phyloP scores from a whole-genome alignment of 2,888 invertebrate species.

The Drosophila tripunctata region DNA sequence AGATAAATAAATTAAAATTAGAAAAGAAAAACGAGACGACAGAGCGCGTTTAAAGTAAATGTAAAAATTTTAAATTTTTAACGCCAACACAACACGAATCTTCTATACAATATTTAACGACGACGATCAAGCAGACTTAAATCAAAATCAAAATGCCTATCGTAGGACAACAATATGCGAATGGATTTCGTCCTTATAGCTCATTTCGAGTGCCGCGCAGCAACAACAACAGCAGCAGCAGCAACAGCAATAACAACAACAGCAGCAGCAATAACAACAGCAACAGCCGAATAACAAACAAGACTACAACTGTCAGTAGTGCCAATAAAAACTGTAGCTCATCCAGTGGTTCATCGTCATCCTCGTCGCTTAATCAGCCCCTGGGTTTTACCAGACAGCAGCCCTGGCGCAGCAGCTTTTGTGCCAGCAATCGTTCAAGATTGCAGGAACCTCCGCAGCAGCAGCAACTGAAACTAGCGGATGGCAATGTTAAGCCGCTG shows the following conservation, averaged over 20 bases:
- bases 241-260: constrained; percentile 31
- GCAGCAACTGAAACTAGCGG: constrained; percentile 68
- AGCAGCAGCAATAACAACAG: constrained; percentile 51
- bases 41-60: constrained; percentile 76
- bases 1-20: constrained; percentile 44
- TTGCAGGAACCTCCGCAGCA: constrained; percentile 42
- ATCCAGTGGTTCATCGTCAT: constrained; percentile 50
- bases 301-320: constrained; percentile 15
- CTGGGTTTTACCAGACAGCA: constrained; percentile 79
- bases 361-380: constrained; percentile 60
- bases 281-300: constrained; percentile 36
- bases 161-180: constrained; percentile 82
- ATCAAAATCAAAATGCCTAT: constrained; percentile 82
- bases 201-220: constrained; percentile 82
- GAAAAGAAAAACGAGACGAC: constrained; percentile 4
- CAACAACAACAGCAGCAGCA: constrained; percentile 60
- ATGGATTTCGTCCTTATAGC: constrained; percentile 83
- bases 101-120: too few relatives aligned
- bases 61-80: constrained; percentile 60
- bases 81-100: constrained; percentile 45
- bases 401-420: constrained; percentile 83
- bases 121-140: constrained; percentile 28
- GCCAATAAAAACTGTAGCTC: constrained; percentile 29
- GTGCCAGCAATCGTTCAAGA: constrained; percentile 74
- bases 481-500: constrained; percentile 79